Base-by-base conservation (phyloP, 2,888 invertebrate genomes). In the Microctonus brassicae region DNA sequence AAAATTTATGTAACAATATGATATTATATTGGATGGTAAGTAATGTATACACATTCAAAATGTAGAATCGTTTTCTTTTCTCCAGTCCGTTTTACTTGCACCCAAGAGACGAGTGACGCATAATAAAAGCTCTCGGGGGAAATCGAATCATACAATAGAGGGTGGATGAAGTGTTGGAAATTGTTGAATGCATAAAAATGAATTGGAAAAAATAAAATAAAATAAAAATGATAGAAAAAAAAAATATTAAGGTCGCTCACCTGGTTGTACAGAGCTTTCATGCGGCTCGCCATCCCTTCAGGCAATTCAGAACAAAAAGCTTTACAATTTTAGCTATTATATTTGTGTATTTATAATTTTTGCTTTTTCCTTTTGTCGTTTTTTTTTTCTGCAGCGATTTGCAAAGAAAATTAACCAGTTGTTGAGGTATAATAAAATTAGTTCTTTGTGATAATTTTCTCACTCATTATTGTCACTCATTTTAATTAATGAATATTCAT, bases 221-320 rank as follows among this genome's bases (percentile, higher is more conserved):
- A n/a, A n/a, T n/a, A n/a, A n/a, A n/a, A n/a, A n/a, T n/a, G n/a
- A n/a, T n/a, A n/a, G n/a, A n/a, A n/a, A n/a, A n/a, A n/a, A n/a
- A n/a, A n/a, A n/a, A 34, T 17, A 34, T 39, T 9, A 34, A 55
- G 61, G 26, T 64, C 34, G 24, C 75, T 69, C 64, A 82, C 83
- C 81, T 83, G 83, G 39, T 80, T 83, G 73, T 83, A 83, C 20
- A 83, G 75, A 47, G 78, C 76, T 78, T 83, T 83, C 83, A 83
- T 80, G 47, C 83, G 81, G 64, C 79, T 83, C 69, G 81, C 83
- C 83, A 83, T 83, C 36, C 52, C 47, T 52, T 39, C 34, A 20
- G n/a, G 33, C 17, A 17, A n/a, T 69, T 6, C 17, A 34, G 34
- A n/a, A 60, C 20, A 20, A 33, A 34, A 1, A 33, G 36, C 33